These are phyloP conservation scores for Trisateles emortualis DNA, from an alignment of 2,888 invertebrate species.

Conservation along the genomic window DNA sequence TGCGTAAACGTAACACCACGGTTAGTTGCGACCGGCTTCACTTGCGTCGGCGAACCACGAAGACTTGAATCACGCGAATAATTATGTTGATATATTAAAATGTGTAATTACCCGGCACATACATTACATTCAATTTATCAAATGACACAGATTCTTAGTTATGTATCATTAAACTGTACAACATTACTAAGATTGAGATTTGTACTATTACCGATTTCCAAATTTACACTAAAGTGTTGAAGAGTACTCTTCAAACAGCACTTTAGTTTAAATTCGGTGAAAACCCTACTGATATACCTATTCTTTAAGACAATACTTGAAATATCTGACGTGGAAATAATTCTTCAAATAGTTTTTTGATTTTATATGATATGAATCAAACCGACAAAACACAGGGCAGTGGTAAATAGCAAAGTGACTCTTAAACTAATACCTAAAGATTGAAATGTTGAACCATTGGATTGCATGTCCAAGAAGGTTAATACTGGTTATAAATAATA, in stretches of 20 bases:
- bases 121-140: constrained; percentile 24
- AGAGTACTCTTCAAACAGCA: no score
- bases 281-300: no score
- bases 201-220: background rate
- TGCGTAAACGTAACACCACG: constrained; percentile 77
- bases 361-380: no score
- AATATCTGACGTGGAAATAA: no score
- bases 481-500: constrained; percentile 18
- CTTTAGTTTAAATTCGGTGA: no score
- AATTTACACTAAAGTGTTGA: no score
- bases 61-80: constrained; percentile 65
- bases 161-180: background rate
- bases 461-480: constrained; percentile 1
- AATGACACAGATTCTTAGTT: constrained; percentile 7
- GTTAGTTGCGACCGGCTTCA: constrained; percentile 69
- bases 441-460: background rate
- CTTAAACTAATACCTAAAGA: no score
- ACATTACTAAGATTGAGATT: background rate
- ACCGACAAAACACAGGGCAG: no score
- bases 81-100: constrained; percentile 42
- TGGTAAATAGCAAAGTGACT: no score
- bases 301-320: no score
- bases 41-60: constrained; percentile 60
- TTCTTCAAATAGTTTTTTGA: no score
- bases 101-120: constrained; percentile 37